Conservation (phyloP, 2,888 invertebrate species). For the Drosophila acutilabella region DNA sequence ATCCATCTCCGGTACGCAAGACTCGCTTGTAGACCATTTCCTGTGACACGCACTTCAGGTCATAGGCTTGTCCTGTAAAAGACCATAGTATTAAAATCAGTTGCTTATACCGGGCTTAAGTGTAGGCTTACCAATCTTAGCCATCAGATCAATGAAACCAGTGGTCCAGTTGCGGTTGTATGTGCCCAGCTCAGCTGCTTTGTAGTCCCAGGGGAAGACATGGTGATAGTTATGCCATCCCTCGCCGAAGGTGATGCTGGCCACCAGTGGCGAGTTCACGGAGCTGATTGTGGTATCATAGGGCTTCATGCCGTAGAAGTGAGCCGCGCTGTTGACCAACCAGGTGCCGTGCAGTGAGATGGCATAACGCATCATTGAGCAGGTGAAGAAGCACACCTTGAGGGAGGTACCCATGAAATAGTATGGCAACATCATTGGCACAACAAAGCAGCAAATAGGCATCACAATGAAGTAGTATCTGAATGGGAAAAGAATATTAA, state of each 20-base stretch:
- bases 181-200: constrained; percentile 89
- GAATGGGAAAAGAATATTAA: no score
- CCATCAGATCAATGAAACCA: constrained; percentile 89
- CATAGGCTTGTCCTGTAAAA: constrained; percentile 91
- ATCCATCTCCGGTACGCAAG: constrained; percentile 90
- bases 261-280: constrained; percentile 89
- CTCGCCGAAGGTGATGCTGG: constrained; percentile 89
- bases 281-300: constrained; percentile 92
- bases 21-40: constrained; percentile 90
- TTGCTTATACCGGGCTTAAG: background rate
- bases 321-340: constrained; percentile 97
- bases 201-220: constrained; percentile 94
- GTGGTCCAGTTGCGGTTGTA: constrained; percentile 89
- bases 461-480: constrained; percentile 90
- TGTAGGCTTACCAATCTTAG: constrained; percentile 87
- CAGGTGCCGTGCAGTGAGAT: constrained; percentile 93
- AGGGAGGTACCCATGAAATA: constrained; percentile 91
- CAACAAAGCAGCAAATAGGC: constrained; percentile 91
- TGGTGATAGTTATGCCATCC: constrained; percentile 97
- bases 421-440: constrained; percentile 92
- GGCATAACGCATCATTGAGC: constrained; percentile 91
- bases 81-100: background rate
- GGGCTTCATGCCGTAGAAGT: constrained; percentile 95
- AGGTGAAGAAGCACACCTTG: constrained; percentile 91
- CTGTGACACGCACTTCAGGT: constrained; percentile 91